A percentile compares a stretch with the other conserved stretches of the same genome.
These are phyloP conservation scores for Tragelaphus oryx DNA, from an alignment of 2,797 vertebrate species.

Conservation along the genomic window DNA sequence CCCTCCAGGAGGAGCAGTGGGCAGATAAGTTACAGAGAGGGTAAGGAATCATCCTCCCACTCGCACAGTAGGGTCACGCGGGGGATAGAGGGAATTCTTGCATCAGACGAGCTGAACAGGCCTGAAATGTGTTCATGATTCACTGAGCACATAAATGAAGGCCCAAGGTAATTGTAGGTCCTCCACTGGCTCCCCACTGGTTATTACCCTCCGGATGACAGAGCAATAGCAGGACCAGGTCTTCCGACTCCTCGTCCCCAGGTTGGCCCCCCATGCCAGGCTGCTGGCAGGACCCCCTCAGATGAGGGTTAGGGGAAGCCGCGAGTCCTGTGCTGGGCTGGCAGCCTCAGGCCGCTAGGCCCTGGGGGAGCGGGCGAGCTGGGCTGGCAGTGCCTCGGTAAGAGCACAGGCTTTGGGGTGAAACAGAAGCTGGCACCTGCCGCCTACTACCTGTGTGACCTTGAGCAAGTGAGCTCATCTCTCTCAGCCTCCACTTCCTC, in stretches of 20 bases:
- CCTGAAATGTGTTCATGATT: background rate
- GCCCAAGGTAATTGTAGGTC: background rate
- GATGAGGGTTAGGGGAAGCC: background rate
- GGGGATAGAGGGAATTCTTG: background rate
- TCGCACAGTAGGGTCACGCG: background rate
- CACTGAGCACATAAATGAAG: background rate
- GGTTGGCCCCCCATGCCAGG: background rate
- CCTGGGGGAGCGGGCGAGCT: background rate
- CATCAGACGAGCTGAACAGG: background rate
- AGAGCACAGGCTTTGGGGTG: background rate
- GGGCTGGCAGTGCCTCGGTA: background rate
- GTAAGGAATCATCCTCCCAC: background rate
- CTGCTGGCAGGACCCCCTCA: background rate
- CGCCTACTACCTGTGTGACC: background rate
- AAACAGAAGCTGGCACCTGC: background rate
- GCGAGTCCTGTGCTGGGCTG: background rate
- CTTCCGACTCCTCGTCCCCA: background rate
- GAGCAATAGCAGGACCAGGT: background rate
- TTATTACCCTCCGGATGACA: background rate
- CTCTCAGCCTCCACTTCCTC: background rate
- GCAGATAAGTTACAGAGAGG: background rate
- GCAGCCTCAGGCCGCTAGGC: fast-evolving
- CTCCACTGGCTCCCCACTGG: background rate
- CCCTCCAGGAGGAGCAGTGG: background rate
- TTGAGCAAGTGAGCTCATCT: background rate